Conservation (phyloP, 2,797 vertebrate genomes). For the Acanthis flammea region DNA sequence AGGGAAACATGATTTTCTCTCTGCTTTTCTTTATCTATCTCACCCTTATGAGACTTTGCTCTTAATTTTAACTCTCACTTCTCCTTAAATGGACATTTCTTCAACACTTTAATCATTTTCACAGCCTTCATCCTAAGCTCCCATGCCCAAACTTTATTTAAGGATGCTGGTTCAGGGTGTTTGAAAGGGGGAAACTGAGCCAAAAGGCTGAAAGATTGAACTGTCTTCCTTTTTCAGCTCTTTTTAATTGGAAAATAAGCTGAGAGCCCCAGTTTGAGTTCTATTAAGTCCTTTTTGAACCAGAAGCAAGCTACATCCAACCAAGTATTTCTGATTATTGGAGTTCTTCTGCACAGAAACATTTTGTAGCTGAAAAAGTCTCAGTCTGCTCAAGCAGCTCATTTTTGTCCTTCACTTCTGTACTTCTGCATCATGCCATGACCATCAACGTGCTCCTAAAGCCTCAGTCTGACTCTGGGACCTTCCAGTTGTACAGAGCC, state of each 20-base stretch:
- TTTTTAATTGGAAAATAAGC: neutral
- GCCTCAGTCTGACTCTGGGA: neutral
- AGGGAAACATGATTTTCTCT: neutral
- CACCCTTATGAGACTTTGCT: neutral
- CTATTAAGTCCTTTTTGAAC: neutral
- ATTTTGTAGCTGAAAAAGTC: neutral
- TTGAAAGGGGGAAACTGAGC: neutral
- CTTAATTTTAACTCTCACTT: constrained; percentile 15
- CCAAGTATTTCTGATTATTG: neutral
- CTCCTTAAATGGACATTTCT: neutral
- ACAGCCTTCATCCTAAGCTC: neutral
- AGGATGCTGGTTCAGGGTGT: neutral
- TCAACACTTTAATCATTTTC: constrained; percentile 7
- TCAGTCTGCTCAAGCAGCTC: neutral
- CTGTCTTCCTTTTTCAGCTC: neutral
- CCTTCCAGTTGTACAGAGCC: neutral
- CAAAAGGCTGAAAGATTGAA: neutral
- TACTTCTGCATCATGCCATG: neutral
- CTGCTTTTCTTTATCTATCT: neutral
- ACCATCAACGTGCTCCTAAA: neutral
- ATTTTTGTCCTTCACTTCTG: neutral
- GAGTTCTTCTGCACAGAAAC: neutral
- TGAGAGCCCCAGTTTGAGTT: neutral
- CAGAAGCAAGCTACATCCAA: neutral
- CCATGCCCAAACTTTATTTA: neutral